Base-by-base conservation (phyloP, 2,797 vertebrate genomes). In the Hoplostethus atlanticus region DNA sequence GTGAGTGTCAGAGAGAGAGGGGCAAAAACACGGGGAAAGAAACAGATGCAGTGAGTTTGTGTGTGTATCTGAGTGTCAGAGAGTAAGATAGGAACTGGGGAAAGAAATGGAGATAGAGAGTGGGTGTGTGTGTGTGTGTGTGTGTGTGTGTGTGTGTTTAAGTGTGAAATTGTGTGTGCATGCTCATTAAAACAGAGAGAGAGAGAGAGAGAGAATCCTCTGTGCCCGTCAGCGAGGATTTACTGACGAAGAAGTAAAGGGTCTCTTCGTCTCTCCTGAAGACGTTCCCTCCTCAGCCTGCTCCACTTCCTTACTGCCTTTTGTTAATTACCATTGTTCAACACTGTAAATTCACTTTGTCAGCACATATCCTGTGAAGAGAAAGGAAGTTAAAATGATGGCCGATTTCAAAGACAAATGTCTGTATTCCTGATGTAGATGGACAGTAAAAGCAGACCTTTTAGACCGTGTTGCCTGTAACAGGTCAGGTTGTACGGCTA, bases 171-270 rank as follows among this genome's bases (percentile, higher is more conserved):
- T 21, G 21, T 21, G 21, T 30, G 60, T 50, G 28, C 16, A 11
- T 15, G 71, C 90, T 92, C 88, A 91, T 93, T 92, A 21, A 6
- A 17, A 36, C n/a, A 6, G 58, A 10, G 21, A 16, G 1, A 21
- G 16, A 63, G 76, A 59, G 66, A 38, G 77, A 82, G 75, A 79
- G 82, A 83, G 84, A 88, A 80, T 84, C 84, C 81, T 86, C 66
- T 12, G 67, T 89, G 84, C 84, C 88, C 83, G 76, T 92, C 89
- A 91, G 92, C 89, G 52, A 90, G 91, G 90, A 91, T 93, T 93
- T 93, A 91, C 85, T 81, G 89, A 91, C 83, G 91, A 90, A 83
- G 89, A 86, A 88, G 78, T 88, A 89, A 87, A 93, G 84, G 89
- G 83, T 87, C 83, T 90, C 88, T 93, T 62, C 89, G 89, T 94